Evolutionary conservation across 1,140 invertebrate species (phyloP).

Genomic region (Plectrocnemia conspersa): DNA sequence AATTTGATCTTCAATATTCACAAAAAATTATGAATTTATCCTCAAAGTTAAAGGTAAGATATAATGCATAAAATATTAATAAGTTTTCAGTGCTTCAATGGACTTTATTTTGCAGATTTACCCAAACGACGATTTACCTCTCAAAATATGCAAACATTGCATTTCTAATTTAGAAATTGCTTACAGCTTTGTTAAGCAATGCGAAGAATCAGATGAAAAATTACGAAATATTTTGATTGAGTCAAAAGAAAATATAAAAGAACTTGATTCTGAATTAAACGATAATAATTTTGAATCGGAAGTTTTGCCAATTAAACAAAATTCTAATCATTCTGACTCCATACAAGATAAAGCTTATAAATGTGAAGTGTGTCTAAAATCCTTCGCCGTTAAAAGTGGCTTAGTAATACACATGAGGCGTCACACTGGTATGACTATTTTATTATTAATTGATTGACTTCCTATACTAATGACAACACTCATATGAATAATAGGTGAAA

Average conservation of each 20-base stretch:
- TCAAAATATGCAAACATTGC: conserved; percentile 20
- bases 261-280: too few relatives aligned
- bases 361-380: conserved; percentile 16
- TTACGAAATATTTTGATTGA: conserved; percentile 10
- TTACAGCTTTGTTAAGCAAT: conserved; percentile 27
- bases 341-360: too few relatives aligned
- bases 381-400: conserved; percentile 10
- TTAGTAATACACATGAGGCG: conserved; percentile 16
- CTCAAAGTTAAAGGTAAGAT: conserved; percentile 21
- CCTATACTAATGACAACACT: neutral
- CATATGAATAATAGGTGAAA: conserved; percentile 10
- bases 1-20: conserved; percentile 22
- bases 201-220: conserved; percentile 25
- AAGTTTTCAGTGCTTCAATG: neutral
- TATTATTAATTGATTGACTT: neutral
- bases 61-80: neutral
- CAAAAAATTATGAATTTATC: conserved; percentile 24
- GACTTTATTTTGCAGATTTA: conserved; percentile 23
- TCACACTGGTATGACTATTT: conserved; percentile 22
- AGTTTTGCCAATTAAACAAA: neutral
- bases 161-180: conserved; percentile 21
- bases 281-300: too few relatives aligned
- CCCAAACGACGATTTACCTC: conserved; percentile 22
- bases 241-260: too few relatives aligned
- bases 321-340: too few relatives aligned